These are phyloP conservation scores for Sarotherodon lohbergeri DNA, from an alignment of 2,113 vertebrate species.

Conservation along the genomic window DNA sequence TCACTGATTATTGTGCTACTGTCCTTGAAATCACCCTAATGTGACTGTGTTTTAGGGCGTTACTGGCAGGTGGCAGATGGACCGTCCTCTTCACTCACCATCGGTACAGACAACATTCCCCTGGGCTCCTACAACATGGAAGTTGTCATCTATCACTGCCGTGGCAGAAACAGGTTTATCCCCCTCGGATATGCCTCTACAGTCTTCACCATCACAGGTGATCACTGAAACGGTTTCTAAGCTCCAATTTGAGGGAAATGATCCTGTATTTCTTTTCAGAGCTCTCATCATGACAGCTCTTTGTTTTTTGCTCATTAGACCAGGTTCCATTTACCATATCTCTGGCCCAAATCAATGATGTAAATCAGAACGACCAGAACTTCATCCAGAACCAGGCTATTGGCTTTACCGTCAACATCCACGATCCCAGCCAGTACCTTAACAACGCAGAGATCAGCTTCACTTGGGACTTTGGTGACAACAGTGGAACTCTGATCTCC, in stretches of 20 bases:
- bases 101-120: conserved; percentile 74
- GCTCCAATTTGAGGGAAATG: neutral
- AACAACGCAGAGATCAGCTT: conserved; percentile 81
- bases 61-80: conserved; percentile 92
- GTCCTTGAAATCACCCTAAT: neutral
- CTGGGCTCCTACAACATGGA: conserved; percentile 90
- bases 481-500: conserved; percentile 86
- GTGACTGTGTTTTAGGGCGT: conserved; percentile 66
- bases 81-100: conserved; percentile 77
- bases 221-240: neutral
- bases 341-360: conserved; percentile 76
- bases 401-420: conserved; percentile 79
- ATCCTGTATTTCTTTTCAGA: neutral
- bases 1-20: neutral
- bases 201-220: conserved; percentile 86
- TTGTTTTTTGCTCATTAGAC: conserved; percentile 67
- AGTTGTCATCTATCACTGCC: conserved; percentile 85
- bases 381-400: conserved; percentile 88
- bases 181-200: conserved; percentile 80
- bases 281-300: neutral
- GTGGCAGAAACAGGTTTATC: conserved; percentile 80
- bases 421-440: conserved; percentile 90
- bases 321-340: conserved; percentile 85
- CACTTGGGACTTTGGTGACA: conserved; percentile 93
- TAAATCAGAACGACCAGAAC: conserved; percentile 68